phyloP scores from a whole-genome alignment of 2,888 invertebrate genomes.

The Altica lythri region DNA sequence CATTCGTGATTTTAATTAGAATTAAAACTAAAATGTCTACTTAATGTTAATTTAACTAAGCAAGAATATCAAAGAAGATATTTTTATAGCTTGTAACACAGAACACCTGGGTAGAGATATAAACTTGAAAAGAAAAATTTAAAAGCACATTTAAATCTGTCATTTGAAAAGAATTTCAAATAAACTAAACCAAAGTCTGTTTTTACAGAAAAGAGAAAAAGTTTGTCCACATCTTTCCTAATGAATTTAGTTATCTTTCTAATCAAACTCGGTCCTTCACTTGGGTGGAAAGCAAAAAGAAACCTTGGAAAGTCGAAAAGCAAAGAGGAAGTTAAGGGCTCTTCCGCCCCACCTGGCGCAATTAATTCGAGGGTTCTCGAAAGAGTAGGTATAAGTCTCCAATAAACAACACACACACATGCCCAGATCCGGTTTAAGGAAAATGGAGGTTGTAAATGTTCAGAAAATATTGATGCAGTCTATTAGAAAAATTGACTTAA shows the following conservation, averaged over 20 bases:
- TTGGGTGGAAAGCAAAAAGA: constrained; percentile 2
- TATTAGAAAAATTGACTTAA: too few species aligned
- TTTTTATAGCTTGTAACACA: too few species aligned
- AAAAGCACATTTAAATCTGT: too few species aligned
- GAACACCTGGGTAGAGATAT: too few species aligned
- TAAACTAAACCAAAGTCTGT: neutral
- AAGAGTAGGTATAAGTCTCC: constrained; percentile 39
- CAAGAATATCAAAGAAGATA: too few species aligned
- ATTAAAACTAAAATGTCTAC: too few species aligned
- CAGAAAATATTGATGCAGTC: too few species aligned
- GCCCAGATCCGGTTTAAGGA: neutral
- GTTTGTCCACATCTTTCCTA: neutral
- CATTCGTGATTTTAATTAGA: too few species aligned
- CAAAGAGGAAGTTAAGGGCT: constrained; percentile 15
- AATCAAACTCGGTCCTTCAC: constrained; percentile 7
- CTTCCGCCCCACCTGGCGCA: constrained; percentile 38
- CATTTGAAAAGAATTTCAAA: too few species aligned
- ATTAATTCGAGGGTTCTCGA: constrained; percentile 46
- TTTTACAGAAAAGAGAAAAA: neutral
- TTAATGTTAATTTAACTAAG: too few species aligned
- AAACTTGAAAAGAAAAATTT: too few species aligned
- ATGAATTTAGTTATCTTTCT: constrained; percentile 16
- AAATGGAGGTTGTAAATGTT: too few species aligned
- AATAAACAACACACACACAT: constrained; percentile 39
- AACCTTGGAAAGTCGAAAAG: constrained; percentile 25